A percentile compares a stretch with the other conserved stretches of the same genome.
These are phyloP conservation scores for Porites rus DNA, from an alignment of 92 coral and sea anemone species.

Conservation along the genomic window DNA sequence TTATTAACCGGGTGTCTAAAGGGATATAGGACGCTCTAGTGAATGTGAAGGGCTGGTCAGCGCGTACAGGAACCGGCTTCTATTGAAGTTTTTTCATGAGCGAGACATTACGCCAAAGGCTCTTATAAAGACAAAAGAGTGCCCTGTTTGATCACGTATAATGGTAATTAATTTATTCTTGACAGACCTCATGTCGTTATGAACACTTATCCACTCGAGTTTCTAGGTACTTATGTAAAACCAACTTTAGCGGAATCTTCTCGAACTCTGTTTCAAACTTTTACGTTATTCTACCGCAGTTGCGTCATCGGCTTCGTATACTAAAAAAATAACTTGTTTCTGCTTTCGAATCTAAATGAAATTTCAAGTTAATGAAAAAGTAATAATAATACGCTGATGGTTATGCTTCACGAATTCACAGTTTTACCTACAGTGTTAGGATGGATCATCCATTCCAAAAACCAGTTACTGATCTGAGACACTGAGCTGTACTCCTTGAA, in stretches of 20 bases:
- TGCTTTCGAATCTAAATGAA: not conserved
- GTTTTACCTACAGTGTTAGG: no score
- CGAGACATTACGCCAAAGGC: slow-evolving; percentile 19
- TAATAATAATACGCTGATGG: no score
- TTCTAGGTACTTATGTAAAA: not conserved
- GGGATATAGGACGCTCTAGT: slow-evolving; percentile 1
- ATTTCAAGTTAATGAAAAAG: no score
- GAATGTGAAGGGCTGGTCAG: slow-evolving; percentile 5
- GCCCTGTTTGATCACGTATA: slow-evolving; percentile 5
- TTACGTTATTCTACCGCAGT: not conserved
- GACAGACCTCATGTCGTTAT: slow-evolving; percentile 36
- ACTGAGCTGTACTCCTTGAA: no score
- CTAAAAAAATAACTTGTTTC: not conserved
- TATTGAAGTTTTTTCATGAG: slow-evolving; percentile 5
- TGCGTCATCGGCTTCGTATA: not conserved
- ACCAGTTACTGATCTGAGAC: no score
- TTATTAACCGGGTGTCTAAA: not conserved
- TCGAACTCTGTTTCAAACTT: not conserved
- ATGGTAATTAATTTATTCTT: slow-evolving; percentile 24
- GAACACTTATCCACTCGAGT: slow-evolving; percentile 2
- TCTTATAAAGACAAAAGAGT: slow-evolving; percentile 15
- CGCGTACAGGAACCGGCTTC: slow-evolving; percentile 15
- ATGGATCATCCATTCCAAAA: no score
- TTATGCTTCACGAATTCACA: no score
- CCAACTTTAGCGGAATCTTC: not conserved